Evolutionary conservation across 1,140 invertebrate species (phyloP).

Genomic region (Mactra quadrangularis): DNA sequence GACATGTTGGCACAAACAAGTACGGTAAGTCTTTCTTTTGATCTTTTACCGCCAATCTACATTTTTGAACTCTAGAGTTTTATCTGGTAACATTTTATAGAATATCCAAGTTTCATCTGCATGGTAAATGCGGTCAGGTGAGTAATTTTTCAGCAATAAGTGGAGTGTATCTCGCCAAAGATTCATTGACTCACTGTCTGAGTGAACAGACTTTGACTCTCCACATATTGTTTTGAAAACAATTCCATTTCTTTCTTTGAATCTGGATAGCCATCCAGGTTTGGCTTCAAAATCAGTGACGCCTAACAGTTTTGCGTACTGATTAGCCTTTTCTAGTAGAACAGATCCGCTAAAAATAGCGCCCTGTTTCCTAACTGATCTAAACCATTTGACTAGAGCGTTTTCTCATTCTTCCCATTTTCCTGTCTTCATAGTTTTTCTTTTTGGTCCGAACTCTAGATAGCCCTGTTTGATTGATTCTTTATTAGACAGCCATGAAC

Average conservation of each 20-base stretch:
- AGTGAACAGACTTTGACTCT: conserved; percentile 3
- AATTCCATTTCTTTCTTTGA: conserved; percentile 30
- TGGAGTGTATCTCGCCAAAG: background rate
- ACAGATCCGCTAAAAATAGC: background rate
- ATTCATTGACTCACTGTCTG: background rate
- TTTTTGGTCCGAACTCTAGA: conserved; percentile 8
- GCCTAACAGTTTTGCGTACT: background rate
- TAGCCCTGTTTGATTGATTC: conserved; percentile 17
- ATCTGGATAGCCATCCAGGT: conserved; percentile 11
- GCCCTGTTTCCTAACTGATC: background rate
- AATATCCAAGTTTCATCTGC: conserved; percentile 66
- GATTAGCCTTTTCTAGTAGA: background rate
- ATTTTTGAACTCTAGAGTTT: conserved; percentile 49
- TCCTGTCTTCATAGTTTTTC: background rate
- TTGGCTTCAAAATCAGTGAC: background rate
- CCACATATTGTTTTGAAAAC: conserved; percentile 9
- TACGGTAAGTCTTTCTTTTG: conserved; percentile 78
- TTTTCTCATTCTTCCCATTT: conserved; percentile 36
- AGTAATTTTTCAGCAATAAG: conserved; percentile 13
- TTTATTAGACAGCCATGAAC: conserved; percentile 33
- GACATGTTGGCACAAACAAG: too few species aligned
- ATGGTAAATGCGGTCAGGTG: conserved; percentile 54
- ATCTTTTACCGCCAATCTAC: conserved; percentile 77
- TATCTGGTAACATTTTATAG: conserved; percentile 54
- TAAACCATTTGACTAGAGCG: background rate